A percentile compares a stretch with the other conserved stretches of the same genome.
These are phyloP conservation scores for Gandaritis pyraliata DNA, from an alignment of 2,888 invertebrate genomes.

Conservation along the genomic window DNA sequence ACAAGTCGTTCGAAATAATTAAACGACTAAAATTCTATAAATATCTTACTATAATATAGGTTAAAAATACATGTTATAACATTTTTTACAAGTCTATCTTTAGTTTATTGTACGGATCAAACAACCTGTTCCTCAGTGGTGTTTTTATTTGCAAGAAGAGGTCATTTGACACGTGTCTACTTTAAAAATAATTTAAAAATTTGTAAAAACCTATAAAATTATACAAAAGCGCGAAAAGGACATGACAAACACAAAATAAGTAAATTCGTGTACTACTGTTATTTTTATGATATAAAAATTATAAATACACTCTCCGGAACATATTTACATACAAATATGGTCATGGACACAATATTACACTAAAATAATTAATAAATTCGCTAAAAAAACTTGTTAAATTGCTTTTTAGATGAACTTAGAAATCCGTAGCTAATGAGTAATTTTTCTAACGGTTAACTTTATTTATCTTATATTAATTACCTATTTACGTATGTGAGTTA, in stretches of 20 bases:
- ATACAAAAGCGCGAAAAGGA: constrained; percentile 60
- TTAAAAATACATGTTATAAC: constrained; percentile 84
- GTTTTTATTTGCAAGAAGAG: constrained; percentile 48
- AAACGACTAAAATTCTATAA: constrained; percentile 85
- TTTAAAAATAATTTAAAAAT: constrained; percentile 60
- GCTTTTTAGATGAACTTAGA: constrained; percentile 73
- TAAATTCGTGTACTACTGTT: constrained; percentile 58
- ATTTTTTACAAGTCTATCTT: constrained; percentile 83
- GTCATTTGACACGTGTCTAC: constrained; percentile 59
- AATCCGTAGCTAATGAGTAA: constrained; percentile 72
- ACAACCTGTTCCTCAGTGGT: constrained; percentile 57
- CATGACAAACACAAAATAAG: constrained; percentile 56
- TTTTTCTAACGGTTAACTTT: constrained; percentile 75
- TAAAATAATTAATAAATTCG: constrained; percentile 78
- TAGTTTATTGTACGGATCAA: constrained; percentile 62
- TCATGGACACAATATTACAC: constrained; percentile 64
- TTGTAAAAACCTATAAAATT: constrained; percentile 60
- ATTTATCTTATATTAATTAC: constrained; percentile 71
- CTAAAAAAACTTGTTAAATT: constrained; percentile 72
- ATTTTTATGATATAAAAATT: constrained; percentile 50
- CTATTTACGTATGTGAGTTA: constrained; percentile 80
- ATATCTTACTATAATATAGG: constrained; percentile 84
- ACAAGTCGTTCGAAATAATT: constrained; percentile 85
- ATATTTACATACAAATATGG: constrained; percentile 73
- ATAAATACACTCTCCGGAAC: constrained; percentile 69